phyloP scores from a whole-genome alignment of 2,113 vertebrate species.

The Tetraodon nigroviridis region DNA sequence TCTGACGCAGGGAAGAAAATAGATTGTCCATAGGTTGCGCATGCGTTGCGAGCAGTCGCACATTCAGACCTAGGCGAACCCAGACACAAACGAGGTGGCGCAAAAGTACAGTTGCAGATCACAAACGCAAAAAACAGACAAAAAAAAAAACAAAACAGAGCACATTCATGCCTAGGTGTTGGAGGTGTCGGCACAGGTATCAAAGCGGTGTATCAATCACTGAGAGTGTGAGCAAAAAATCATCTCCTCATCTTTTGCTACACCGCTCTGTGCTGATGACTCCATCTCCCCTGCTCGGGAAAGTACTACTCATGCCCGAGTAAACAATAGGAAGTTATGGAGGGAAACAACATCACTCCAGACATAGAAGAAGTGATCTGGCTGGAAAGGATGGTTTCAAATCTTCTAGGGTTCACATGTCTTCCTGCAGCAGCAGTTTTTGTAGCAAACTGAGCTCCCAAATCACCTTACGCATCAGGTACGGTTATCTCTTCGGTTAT shows the following conservation, averaged over 20 bases:
- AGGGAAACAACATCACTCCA: not conserved
- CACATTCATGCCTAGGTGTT: no score
- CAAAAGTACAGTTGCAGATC: no score
- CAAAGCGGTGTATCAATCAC: not conserved
- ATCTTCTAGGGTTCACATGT: not conserved
- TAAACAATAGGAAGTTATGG: constrained; percentile 5
- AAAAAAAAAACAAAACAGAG: no score
- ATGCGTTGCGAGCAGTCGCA: constrained; percentile 9
- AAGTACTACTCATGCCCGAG: not conserved
- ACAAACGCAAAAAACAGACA: no score
- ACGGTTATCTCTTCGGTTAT: not conserved
- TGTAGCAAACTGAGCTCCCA: not conserved
- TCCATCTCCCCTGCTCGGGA: constrained; percentile 2
- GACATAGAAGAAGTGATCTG: not conserved
- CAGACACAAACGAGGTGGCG: not conserved
- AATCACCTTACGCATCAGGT: not conserved
- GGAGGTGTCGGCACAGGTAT: no score
- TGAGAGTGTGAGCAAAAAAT: constrained; percentile 7
- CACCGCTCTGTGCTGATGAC: constrained; percentile 6
- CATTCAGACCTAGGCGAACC: not conserved
- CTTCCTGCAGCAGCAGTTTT: constrained; percentile 11
- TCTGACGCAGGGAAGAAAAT: constrained; percentile 50
- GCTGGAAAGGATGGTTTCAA: constrained; percentile 18
- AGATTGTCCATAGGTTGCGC: constrained; percentile 50
- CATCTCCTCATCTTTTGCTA: constrained; percentile 4